Conservation (phyloP, 2,888 invertebrate species). For the Entomobrya proxima region DNA sequence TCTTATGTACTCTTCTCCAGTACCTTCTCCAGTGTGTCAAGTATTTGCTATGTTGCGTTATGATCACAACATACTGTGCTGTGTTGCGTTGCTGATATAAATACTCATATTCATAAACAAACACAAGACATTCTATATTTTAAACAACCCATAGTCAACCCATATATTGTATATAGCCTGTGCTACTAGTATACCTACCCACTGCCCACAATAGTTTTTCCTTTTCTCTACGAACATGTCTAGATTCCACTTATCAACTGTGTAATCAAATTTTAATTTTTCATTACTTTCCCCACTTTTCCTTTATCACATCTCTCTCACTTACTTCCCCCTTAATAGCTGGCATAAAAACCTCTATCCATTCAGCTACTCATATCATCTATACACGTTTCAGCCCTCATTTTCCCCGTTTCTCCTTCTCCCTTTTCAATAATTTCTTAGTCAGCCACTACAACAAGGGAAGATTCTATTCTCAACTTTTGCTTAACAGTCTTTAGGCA, state of each 20-base stretch:
- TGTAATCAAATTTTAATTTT: constrained; percentile 71
- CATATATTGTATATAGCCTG: background rate
- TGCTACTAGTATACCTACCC: background rate
- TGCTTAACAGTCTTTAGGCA: background rate
- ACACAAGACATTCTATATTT: background rate
- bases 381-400: background rate
- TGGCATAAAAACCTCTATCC: background rate
- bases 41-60: background rate
- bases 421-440: constrained; percentile 59
- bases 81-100: background rate
- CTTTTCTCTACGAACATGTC: constrained; percentile 34
- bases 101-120: background rate
- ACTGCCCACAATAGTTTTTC: background rate
- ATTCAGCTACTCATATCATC: background rate
- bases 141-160: background rate
- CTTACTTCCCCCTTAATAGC: constrained; percentile 23
- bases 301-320: constrained; percentile 55
- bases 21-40: background rate
- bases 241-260: constrained; percentile 66
- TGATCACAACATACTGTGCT: background rate
- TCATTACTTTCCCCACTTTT: constrained; percentile 66
- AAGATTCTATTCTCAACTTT: constrained; percentile 7
- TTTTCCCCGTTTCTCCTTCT: constrained; percentile 12
- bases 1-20: background rate
- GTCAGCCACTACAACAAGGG: constrained; percentile 25